phyloP scores from a whole-genome alignment of 2,888 invertebrate species.

The Cartodere bifasciata region DNA sequence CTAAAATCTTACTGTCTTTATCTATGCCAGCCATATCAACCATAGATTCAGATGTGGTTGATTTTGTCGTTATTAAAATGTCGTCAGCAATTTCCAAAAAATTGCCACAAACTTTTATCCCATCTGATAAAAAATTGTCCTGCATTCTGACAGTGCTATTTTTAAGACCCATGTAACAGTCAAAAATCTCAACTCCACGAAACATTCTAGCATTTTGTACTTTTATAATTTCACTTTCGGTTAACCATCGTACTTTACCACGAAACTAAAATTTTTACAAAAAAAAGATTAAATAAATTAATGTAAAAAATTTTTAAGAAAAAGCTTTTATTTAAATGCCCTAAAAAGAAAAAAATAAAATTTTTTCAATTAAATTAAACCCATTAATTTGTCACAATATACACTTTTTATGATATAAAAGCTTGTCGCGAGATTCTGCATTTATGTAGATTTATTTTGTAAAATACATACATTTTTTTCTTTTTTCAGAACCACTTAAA shows the following conservation, averaged over 20 bases:
- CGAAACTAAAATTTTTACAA: conserved; percentile 24
- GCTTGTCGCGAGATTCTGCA: too few species aligned
- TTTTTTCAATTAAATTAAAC: too few species aligned
- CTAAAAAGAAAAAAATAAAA: too few species aligned
- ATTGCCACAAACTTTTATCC: conserved; percentile 18
- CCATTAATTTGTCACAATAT: too few species aligned
- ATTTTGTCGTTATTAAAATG: conserved; percentile 21
- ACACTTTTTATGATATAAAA: too few species aligned
- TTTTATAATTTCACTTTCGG: conserved; percentile 23
- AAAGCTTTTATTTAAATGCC: too few species aligned
- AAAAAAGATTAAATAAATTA: too few species aligned
- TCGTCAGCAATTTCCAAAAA: conserved; percentile 25
- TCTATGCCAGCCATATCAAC: conserved; percentile 25
- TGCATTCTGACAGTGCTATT: conserved; percentile 11
- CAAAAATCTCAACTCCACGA: conserved; percentile 27
- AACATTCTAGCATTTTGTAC: conserved; percentile 19
- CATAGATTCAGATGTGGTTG: conserved; percentile 21
- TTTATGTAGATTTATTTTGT: too few species aligned
- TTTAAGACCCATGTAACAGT: conserved; percentile 16
- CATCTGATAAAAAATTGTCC: conserved; percentile 15
- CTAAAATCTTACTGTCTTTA: conserved; percentile 18
- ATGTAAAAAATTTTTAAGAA: too few species aligned
- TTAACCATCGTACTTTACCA: conserved; percentile 27
- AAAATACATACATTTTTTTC: too few species aligned
- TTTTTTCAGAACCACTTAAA: too few species aligned